Percentiles rank a stretch among this genome's conserved stretches.
Evolutionary conservation across 1,140 invertebrate genomes (phyloP).

Genomic region (Drosophila sproati): DNA sequence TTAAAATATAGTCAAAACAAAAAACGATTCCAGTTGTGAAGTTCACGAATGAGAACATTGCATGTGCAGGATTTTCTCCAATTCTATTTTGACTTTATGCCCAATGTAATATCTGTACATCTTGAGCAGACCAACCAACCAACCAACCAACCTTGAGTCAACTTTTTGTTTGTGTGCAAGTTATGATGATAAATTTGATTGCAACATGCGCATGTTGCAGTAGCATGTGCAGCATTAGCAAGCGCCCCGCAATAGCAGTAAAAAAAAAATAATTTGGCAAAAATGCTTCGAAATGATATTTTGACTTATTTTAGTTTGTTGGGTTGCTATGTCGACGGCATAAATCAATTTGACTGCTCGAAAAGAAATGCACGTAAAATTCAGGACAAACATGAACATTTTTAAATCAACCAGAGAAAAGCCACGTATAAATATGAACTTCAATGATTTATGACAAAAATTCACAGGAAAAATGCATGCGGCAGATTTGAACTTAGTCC

Average conservation of each 20-base stretch:
- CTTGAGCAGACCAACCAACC: background rate
- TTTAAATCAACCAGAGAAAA: conserved; percentile 8
- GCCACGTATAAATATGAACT: conserved; percentile 46
- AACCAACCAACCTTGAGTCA: conserved; percentile 21
- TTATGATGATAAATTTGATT: conserved; percentile 63
- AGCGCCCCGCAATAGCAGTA: conserved; percentile 36
- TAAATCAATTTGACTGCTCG: conserved; percentile 75
- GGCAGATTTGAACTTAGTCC: background rate
- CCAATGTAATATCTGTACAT: conserved; percentile 11
- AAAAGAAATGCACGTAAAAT: conserved; percentile 44
- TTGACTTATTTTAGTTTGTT: conserved; percentile 27
- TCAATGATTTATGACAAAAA: conserved; percentile 67
- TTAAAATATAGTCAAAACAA: too few species aligned
- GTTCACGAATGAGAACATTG: background rate
- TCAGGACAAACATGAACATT: background rate
- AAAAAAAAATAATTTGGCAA: conserved; percentile 37
- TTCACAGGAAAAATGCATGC: conserved; percentile 32
- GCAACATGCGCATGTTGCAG: conserved; percentile 59
- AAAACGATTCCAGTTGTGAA: too few species aligned
- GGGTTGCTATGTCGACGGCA: conserved; percentile 28
- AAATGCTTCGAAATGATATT: conserved; percentile 56
- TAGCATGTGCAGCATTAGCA: conserved; percentile 63
- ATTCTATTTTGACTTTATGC: conserved; percentile 8
- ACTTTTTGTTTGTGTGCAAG: conserved; percentile 17
- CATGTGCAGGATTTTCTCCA: background rate